These are phyloP conservation scores for Crotalus helleri DNA, from an alignment of 2,113 vertebrate genomes.

Conservation along the genomic window DNA sequence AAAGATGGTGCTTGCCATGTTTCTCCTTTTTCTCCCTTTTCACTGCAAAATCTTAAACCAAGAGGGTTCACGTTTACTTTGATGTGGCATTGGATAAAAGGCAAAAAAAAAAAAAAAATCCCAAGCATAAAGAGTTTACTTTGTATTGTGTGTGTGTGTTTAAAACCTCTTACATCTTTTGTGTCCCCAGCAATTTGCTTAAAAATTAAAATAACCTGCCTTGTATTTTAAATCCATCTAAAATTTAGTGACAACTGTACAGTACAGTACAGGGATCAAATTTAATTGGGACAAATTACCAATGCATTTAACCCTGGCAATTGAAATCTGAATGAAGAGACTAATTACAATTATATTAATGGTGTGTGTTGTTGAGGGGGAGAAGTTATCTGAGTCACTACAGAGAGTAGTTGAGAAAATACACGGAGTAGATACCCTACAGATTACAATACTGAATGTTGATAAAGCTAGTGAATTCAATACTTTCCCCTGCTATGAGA, in stretches of 20 bases:
- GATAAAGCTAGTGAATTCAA: neutral
- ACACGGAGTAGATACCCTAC: neutral
- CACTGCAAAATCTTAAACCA: constrained; percentile 16
- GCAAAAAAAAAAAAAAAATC: constrained; percentile 15
- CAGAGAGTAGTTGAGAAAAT: neutral
- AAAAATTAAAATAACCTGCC: neutral
- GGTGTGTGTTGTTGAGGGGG: constrained; percentile 30
- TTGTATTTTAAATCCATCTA: constrained; percentile 34
- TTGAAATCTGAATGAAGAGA: constrained; percentile 33
- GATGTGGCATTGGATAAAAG: neutral
- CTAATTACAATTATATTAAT: constrained; percentile 8
- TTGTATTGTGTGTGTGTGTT: neutral
- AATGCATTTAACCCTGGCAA: constrained; percentile 44
- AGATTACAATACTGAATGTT: neutral
- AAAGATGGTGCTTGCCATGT: neutral
- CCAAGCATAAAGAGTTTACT: neutral
- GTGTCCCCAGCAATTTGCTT: neutral
- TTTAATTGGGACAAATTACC: constrained; percentile 46
- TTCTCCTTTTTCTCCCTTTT: neutral
- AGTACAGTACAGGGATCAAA: constrained; percentile 20
- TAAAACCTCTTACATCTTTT: neutral
- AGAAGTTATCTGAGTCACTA: neutral
- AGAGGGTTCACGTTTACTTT: constrained; percentile 10
- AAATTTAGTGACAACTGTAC: constrained; percentile 12
- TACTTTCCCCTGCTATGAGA: neutral